Evolutionary conservation across 2,113 vertebrate genomes (phyloP).

Genomic region (Clarias macrocephalus): DNA sequence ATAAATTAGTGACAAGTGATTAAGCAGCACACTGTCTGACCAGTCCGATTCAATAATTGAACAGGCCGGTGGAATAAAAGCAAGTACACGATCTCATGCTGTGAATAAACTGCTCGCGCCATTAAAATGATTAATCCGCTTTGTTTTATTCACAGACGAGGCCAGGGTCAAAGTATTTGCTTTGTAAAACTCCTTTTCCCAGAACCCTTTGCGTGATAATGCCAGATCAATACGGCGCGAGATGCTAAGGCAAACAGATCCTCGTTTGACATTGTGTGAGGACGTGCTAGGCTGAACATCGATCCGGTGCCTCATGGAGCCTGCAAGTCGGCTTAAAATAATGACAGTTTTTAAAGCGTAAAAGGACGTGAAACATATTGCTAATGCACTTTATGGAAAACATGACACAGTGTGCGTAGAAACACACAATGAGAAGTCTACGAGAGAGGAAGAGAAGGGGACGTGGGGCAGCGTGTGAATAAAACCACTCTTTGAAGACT

Average conservation of each 20-base stretch:
- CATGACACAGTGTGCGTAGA: not conserved
- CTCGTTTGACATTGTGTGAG: not conserved
- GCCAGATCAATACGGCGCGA: not conserved
- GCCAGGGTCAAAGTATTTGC: not conserved
- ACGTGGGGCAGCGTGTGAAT: not conserved
- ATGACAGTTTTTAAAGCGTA: conserved; percentile 30
- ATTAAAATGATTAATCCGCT: not conserved
- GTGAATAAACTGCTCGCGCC: not conserved
- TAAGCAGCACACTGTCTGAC: not conserved
- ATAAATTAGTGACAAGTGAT: not conserved
- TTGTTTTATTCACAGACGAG: not conserved
- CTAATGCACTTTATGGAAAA: not conserved
- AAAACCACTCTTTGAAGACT: conserved; percentile 1
- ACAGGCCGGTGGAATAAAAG: not conserved
- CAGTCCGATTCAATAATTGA: not conserved
- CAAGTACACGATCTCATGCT: not conserved
- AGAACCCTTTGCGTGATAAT: not conserved
- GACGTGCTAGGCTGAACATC: conserved; percentile 8
- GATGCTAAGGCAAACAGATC: not conserved
- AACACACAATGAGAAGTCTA: not conserved
- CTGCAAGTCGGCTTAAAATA: conserved; percentile 21
- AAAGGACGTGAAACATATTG: not conserved
- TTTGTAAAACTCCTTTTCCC: not conserved
- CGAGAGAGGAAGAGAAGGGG: not conserved
- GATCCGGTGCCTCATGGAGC: conserved; percentile 26